phyloP scores from a whole-genome alignment of 2,888 invertebrate species.

The Xanthostigma xanthostigma region DNA sequence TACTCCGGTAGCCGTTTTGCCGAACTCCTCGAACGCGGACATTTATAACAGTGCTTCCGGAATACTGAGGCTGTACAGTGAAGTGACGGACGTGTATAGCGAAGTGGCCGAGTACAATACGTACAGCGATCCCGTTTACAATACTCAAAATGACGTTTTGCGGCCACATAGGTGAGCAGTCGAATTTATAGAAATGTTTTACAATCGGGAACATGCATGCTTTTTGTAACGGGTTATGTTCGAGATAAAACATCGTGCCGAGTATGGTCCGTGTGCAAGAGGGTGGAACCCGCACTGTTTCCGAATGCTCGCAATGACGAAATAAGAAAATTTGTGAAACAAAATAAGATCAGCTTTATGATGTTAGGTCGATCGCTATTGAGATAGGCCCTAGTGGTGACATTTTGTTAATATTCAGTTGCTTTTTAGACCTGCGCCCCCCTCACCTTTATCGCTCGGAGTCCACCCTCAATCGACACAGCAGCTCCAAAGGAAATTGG shows the following conservation, averaged over 20 bases:
- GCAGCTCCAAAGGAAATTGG: conserved; percentile 28
- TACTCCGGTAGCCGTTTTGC: conserved; percentile 11
- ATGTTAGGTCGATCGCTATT: too few species aligned
- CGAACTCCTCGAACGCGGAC: conserved; percentile 10
- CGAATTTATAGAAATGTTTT: too few species aligned
- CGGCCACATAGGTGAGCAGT: conserved; percentile 22
- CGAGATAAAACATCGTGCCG: too few species aligned
- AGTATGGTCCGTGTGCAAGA: too few species aligned
- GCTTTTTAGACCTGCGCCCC: conserved; percentile 22
- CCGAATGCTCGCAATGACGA: too few species aligned
- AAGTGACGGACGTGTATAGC: conserved; percentile 23
- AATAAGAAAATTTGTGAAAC: too few species aligned
- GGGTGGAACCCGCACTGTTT: too few species aligned
- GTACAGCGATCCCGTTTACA: neutral
- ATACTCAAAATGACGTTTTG: conserved; percentile 16
- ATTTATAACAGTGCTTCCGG: neutral
- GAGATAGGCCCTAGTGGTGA: too few species aligned
- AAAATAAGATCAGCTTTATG: too few species aligned
- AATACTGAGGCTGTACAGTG: conserved; percentile 18
- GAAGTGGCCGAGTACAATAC: conserved; percentile 19
- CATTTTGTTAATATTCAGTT: neutral
- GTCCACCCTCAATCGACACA: conserved; percentile 27
- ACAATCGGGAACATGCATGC: too few species aligned
- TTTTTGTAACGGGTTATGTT: too few species aligned
- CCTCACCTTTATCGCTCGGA: conserved; percentile 21